Conservation (phyloP, 2,797 vertebrate genomes). For the Ctenopoma multispine region DNA sequence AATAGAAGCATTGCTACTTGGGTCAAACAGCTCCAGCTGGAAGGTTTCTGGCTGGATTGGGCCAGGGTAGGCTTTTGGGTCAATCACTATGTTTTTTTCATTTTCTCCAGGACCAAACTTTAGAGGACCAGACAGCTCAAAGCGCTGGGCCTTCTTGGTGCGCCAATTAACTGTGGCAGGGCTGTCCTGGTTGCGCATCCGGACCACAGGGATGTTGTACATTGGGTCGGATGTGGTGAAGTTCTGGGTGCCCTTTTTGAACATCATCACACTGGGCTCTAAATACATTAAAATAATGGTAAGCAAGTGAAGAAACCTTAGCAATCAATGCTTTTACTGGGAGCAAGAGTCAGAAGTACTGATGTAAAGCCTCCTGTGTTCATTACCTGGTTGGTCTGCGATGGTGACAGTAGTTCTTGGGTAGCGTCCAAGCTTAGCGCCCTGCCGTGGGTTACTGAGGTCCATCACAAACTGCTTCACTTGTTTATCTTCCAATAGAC, state of each 20-base stretch:
- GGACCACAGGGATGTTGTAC: conserved; percentile 84
- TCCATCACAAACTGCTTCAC: conserved; percentile 92
- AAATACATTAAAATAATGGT: conserved; percentile 7
- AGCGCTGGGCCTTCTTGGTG: conserved; percentile 78
- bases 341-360: not conserved
- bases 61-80: conserved; percentile 57
- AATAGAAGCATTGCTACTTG: conserved; percentile 73
- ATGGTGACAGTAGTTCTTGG: conserved; percentile 91
- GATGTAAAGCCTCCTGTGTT: not conserved
- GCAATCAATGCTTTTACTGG: conserved; percentile 57
- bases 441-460: conserved; percentile 91
- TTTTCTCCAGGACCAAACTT: conserved; percentile 82
- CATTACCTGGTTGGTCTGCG: conserved; percentile 86
- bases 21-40: conserved; percentile 84
- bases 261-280: conserved; percentile 83
- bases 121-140: conserved; percentile 73
- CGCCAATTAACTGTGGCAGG: conserved; percentile 80
- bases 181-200: conserved; percentile 74
- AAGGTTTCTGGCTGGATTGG: conserved; percentile 75
- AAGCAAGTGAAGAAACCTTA: conserved; percentile 8
- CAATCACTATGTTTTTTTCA: conserved; percentile 82
- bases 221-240: conserved; percentile 69
- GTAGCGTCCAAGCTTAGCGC: conserved; percentile 91
- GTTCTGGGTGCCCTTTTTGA: conserved; percentile 82
- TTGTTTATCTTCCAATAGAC: conserved; percentile 88